Evolutionary conservation across 1,140 invertebrate genomes (phyloP), one percentile per base, ranked within the genome.

Genomic region (Cotesia glomerata): DNA sequence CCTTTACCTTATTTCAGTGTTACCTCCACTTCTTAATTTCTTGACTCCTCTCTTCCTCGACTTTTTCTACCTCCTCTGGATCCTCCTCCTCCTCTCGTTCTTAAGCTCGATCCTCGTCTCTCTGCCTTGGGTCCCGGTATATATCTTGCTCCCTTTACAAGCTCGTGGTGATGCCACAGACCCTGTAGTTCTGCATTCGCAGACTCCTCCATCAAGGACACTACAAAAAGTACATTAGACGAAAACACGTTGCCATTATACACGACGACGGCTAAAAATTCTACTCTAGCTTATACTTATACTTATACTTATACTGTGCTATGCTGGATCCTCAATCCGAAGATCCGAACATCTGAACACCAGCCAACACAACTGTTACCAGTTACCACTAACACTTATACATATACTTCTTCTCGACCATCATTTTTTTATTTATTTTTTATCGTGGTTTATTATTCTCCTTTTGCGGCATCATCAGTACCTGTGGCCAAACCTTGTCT

Each of bases 221-320:
- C 84, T 80, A 86, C 81, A 87, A 87, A 87, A 87, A 86, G 83
- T 87, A 87, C 85, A 87, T 86, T 86, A 87, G 85, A 86, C 85
- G 83, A 86, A 86, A 87, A 87, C 85, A 87, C 84, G 85, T 84
- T 87, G 84, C 84, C 75, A 76, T 76, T 76, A 76, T 76, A 69
- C 65, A 63, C 56, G 35, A 65, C 51, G 66, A 51, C 39, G 39
- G 70, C 73, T 69, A 69, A 59, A 54, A 56, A 35, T 69, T 56
- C 56, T 36, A 68, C 52, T 58, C 67, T 75, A 71, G 72, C 70
- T 73, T 70, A 49, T 64, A 51, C 69, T 26, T 26, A 26, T 26
- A 26, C 26, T 26, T 26, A 26, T 26, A 26, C 26, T 26, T 26
- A 26, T 26, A 26, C 26, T 26, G 26, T 26, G 26, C 26, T 26